A percentile compares a stretch with the other conserved stretches of the same genome.
phyloP scores from a whole-genome alignment of 2,888 invertebrate genomes.

The Scaptomyza caliginosa region DNA sequence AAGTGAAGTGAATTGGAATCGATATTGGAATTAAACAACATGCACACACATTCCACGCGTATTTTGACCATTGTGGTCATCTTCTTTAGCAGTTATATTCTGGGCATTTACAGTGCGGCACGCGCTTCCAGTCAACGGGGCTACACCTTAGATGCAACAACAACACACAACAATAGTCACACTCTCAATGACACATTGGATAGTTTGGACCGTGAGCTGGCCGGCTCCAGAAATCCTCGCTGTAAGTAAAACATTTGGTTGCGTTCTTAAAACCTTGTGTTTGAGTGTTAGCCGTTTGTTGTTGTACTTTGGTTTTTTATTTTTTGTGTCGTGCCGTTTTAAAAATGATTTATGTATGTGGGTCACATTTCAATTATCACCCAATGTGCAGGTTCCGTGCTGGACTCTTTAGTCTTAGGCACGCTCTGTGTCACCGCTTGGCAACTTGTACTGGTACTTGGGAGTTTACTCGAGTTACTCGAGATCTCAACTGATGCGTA shows the following conservation, averaged over 20 bases:
- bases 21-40: conserved; percentile 14
- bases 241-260: conserved; percentile 52
- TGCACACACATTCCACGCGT: conserved; percentile 53
- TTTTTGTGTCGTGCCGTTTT: conserved; percentile 38
- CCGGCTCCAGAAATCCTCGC: conserved; percentile 64
- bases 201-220: not conserved
- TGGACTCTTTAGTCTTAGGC: conserved; percentile 65
- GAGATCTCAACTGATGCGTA: not conserved
- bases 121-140: conserved; percentile 38
- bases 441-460: conserved; percentile 3
- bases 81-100: conserved; percentile 59
- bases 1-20: conserved; percentile 51
- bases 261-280: not conserved
- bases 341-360: conserved; percentile 51
- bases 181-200: conserved; percentile 18
- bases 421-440: conserved; percentile 35
- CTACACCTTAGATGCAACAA: not conserved
- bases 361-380: conserved; percentile 76
- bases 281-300: conserved; percentile 47
- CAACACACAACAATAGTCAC: conserved; percentile 10
- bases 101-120: conserved; percentile 62
- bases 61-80: conserved; percentile 59
- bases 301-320: conserved; percentile 30
- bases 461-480: not conserved
- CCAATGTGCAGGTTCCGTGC: conserved; percentile 58